phyloP scores from a whole-genome alignment of 2,888 invertebrate genomes.

The Heliconius ethilla region DNA sequence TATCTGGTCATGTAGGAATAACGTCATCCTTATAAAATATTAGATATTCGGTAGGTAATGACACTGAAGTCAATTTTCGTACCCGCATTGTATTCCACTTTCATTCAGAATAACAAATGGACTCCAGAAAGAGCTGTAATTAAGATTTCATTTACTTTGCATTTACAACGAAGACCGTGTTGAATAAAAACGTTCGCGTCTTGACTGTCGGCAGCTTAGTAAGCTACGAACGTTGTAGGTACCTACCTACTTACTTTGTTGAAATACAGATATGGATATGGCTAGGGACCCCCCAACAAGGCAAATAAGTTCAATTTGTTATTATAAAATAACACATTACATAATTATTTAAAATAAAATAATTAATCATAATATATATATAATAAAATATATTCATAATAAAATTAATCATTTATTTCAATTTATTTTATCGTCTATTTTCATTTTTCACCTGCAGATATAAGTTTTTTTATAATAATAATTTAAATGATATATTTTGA shows the following conservation, averaged over 20 bases:
- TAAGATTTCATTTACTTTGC: constrained; percentile 32
- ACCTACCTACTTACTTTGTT: too few species aligned
- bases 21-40: constrained; percentile 3
- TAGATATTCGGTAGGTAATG: constrained; percentile 10
- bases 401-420: too few species aligned
- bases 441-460: too few species aligned
- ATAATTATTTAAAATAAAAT: neutral
- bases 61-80: constrained; percentile 20
- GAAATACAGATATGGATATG: neutral
- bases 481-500: neutral
- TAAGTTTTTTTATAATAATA: neutral
- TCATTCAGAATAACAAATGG: constrained; percentile 35
- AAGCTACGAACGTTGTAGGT: neutral
- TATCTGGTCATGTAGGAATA: neutral
- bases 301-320: neutral
- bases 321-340: neutral
- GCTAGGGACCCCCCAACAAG: neutral
- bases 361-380: too few species aligned
- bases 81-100: constrained; percentile 25
- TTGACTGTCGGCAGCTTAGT: constrained; percentile 6
- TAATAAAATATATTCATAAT: too few species aligned
- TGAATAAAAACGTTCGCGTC: constrained; percentile 23
- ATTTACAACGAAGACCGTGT: constrained; percentile 25
- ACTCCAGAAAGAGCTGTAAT: constrained; percentile 31
- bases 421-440: too few species aligned